Evolutionary conservation across 2,113 vertebrate genomes (phyloP).

Genomic region (Murina feae): DNA sequence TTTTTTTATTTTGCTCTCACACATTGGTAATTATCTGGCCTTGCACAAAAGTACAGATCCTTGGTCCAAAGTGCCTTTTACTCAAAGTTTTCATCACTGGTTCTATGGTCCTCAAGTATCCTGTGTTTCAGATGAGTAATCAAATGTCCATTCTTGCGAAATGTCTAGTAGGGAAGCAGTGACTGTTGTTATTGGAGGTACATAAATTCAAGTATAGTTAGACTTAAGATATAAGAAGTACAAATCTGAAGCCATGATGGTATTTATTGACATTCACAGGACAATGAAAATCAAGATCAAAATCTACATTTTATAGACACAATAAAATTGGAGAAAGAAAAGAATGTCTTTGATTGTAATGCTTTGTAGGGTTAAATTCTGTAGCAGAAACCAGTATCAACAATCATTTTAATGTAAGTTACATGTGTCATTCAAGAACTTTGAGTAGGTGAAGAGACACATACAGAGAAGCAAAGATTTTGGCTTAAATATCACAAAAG

Average conservation of each 20-base stretch:
- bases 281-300: neutral
- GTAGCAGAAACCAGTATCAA: neutral
- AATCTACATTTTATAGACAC: neutral
- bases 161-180: neutral
- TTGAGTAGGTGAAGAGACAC: neutral
- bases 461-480: neutral
- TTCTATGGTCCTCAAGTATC: neutral
- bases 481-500: neutral
- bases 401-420: neutral
- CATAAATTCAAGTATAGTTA: neutral
- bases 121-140: neutral
- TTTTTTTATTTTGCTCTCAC: neutral
- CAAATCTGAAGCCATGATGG: neutral
- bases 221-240: neutral
- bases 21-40: neutral
- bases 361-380: neutral
- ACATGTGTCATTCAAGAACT: neutral
- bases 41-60: neutral
- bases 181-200: neutral
- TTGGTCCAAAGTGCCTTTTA: neutral
- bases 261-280: neutral
- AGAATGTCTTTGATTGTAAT: neutral
- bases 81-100: neutral
- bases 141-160: neutral
- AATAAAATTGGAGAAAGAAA: neutral